phyloP scores from a whole-genome alignment of 2,113 vertebrate genomes.

The Sapayoa aenigma region DNA sequence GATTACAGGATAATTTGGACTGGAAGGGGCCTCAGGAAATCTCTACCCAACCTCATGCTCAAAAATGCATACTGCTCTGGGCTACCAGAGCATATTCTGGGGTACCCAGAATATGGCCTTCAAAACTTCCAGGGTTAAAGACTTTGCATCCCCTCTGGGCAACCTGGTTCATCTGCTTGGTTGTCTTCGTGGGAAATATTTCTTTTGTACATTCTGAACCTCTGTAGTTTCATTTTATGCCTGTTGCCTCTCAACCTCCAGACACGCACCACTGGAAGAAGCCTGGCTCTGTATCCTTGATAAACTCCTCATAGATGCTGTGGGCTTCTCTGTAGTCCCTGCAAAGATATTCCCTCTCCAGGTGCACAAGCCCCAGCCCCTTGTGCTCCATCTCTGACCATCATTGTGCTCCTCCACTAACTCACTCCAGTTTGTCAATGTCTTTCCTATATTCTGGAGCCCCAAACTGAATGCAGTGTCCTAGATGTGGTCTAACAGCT shows the following conservation, averaged over 20 bases:
- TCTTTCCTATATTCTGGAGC: rapidly evolving
- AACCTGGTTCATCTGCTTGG: not conserved
- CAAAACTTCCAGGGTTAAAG: not conserved
- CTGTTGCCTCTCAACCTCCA: not conserved
- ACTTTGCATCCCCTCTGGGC: not conserved
- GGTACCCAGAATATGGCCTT: not conserved
- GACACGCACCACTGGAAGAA: not conserved
- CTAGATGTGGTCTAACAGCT: not conserved
- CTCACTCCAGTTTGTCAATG: rapidly evolving
- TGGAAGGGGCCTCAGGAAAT: not conserved
- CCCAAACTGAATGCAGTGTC: rapidly evolving
- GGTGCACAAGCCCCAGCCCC: not conserved
- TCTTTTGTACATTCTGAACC: not conserved
- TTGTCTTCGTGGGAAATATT: not conserved
- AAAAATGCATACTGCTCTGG: not conserved
- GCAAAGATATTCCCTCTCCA: not conserved
- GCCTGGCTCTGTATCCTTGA: not conserved
- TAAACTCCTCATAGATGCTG: not conserved
- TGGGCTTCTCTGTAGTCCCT: not conserved
- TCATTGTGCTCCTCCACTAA: rapidly evolving
- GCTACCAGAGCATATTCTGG: too few species aligned
- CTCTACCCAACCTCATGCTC: not conserved
- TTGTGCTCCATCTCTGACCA: rapidly evolving
- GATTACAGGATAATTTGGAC: not conserved
- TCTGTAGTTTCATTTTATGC: not conserved